Base-by-base conservation (phyloP, 1,140 invertebrate genomes). In the Listronotus bonariensis region DNA sequence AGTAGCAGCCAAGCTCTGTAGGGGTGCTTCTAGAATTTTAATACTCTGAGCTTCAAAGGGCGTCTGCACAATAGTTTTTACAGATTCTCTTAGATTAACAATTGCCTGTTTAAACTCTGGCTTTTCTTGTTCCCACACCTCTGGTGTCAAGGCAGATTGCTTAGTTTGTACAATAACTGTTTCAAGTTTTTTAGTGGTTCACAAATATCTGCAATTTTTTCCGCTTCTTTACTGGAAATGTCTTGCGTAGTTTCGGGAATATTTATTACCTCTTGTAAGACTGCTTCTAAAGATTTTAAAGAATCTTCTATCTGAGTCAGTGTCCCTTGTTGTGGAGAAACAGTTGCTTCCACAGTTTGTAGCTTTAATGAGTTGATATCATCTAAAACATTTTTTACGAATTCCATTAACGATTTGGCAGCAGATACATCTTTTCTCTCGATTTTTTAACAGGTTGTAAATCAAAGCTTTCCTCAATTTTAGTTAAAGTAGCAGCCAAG, bases 81-180 rank as follows among this genome's bases (percentile, higher is more conserved):
- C 32, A 14, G 45, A 15, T 26, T 54, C 45, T 42, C 68, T 68
- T 15, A 70, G n/a, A 11, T 31, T 15, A n/a, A 41, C 6, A 32
- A 68, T 17, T 14, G 68, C 60, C 18, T 58, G 20, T 57, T 68
- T 46, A 31, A 65, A 12, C 40, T 68, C 51, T 18, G 57, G 18
- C 41, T 38, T 46, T 53, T 56, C n/a, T 40, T 17, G n/a, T 26
- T 69, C 26, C 17, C 38, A 18, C 20, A 57, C 11, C 20, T 65
- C 45, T 15, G 60, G 36, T 31, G 34, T 43, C n/a, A 17, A n/a
- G 14, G 53, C 0, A n/a, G 8, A 15, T 18, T 49, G 31, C 40
- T 52, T 48, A 11, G 17, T 56, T 6, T 6, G 4, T 11, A 49
- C 20, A 8, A 52, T 14, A 15, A 40, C 12, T n/a, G 32, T 14